These are phyloP conservation scores for Gorsachius magnificus DNA, from an alignment of 2,797 vertebrate genomes.

Conservation along the genomic window DNA sequence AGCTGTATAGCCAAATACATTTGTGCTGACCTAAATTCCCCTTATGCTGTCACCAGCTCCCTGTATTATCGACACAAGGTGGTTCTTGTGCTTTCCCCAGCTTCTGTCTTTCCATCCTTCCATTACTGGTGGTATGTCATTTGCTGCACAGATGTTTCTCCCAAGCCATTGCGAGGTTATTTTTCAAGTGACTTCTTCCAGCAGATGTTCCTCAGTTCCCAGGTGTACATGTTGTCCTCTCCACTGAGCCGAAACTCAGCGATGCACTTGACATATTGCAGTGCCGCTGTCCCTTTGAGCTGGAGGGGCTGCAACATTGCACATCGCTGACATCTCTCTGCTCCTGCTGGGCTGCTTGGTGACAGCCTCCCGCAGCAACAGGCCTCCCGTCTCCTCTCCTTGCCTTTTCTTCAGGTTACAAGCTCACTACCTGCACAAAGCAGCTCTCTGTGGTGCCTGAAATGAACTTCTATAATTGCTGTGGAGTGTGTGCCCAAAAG, in stretches of 20 bases:
- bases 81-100: not conserved
- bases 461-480: not conserved
- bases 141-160: slow-evolving; percentile 71
- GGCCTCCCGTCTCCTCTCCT: not conserved
- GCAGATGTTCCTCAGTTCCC: slow-evolving; percentile 72
- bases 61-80: not conserved
- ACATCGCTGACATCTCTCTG: not conserved
- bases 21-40: slow-evolving; percentile 31
- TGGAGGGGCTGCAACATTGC: not conserved
- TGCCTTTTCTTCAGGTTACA: not conserved
- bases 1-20: not conserved
- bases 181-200: slow-evolving; percentile 74
- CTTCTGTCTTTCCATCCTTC: not conserved
- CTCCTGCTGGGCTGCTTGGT: slow-evolving; percentile 10
- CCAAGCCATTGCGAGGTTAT: slow-evolving; percentile 63
- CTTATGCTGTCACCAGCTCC: not conserved
- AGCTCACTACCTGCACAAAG: not conserved
- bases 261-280: not conserved
- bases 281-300: not conserved
- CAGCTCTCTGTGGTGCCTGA: not conserved
- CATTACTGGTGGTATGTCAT: slow-evolving; percentile 9
- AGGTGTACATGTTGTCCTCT: slow-evolving; percentile 45
- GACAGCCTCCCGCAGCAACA: not conserved
- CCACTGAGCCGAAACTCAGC: not conserved
- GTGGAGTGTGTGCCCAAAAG: not conserved